phyloP scores from a whole-genome alignment of 2,797 vertebrate species.

The Myotis pilosus region DNA sequence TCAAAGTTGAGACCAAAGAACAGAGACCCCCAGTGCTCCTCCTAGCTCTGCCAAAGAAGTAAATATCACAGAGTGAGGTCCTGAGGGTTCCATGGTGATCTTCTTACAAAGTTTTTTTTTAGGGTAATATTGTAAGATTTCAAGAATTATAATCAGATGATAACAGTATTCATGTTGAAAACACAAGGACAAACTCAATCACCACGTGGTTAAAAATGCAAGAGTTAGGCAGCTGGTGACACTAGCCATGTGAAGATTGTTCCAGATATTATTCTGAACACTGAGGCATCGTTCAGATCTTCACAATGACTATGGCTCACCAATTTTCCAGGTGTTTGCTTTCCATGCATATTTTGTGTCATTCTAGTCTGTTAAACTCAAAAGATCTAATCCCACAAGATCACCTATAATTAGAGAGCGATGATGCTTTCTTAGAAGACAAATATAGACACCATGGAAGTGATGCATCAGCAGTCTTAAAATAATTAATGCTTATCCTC shows the following conservation, averaged over 20 bases:
- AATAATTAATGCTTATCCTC: conserved; percentile 81
- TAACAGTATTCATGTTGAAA: conserved; percentile 3
- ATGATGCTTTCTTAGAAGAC: conserved; percentile 72
- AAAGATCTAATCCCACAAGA: conserved; percentile 66
- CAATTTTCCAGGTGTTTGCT: conserved; percentile 39
- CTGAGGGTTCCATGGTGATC: background rate
- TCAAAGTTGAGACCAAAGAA: background rate
- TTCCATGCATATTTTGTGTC: conserved; percentile 40
- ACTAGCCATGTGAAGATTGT: background rate
- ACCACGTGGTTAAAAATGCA: background rate
- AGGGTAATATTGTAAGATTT: background rate
- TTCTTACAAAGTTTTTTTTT: background rate
- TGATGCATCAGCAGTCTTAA: conserved; percentile 74
- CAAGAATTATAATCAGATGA: background rate
- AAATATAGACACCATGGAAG: conserved; percentile 76
- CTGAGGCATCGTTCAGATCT: background rate
- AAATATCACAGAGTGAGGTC: background rate
- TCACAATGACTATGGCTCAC: background rate
- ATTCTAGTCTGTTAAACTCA: conserved; percentile 51
- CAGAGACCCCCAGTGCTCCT: background rate
- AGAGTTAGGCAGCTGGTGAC: background rate
- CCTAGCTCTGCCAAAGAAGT: background rate
- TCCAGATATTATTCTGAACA: background rate
- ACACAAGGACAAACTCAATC: background rate
- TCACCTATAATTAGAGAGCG: conserved; percentile 77